Evolutionary conservation across 2,888 invertebrate species (phyloP).

Genomic region (Philaethria dido): DNA sequence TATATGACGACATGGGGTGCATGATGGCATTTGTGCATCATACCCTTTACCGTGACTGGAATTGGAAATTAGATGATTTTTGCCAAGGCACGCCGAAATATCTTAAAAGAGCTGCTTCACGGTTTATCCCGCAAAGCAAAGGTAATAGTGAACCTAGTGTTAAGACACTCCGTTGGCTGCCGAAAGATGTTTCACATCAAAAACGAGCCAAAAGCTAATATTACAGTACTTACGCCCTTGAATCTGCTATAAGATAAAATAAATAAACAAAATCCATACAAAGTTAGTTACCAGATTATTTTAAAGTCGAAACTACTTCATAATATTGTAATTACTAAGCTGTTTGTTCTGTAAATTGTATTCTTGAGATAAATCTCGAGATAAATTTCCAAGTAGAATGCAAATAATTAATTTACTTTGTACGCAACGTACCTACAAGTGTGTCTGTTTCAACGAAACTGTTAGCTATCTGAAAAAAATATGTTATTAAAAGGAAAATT

Average conservation of each 20-base stretch:
- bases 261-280: conserved; percentile 68
- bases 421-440: background rate
- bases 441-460: conserved; percentile 9
- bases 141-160: too few species aligned
- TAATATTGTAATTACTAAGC: conserved; percentile 47
- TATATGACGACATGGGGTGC: too few species aligned
- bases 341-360: conserved; percentile 36
- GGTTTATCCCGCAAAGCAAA: too few species aligned
- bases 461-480: background rate
- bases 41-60: too few species aligned
- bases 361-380: conserved; percentile 35
- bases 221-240: background rate
- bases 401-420: conserved; percentile 28
- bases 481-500: too few species aligned
- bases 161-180: too few species aligned
- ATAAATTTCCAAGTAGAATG: conserved; percentile 23
- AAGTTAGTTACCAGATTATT: conserved; percentile 57
- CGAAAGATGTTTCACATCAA: too few species aligned
- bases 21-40: too few species aligned
- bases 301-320: conserved; percentile 45
- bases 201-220: background rate
- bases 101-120: too few species aligned
- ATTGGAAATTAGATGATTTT: too few species aligned
- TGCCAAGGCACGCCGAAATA: too few species aligned
- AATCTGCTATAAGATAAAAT: conserved; percentile 62